Percentiles rank a stretch among this genome's conserved stretches.
phyloP scores from a whole-genome alignment of 2,113 vertebrate species.

The Perca flavescens region DNA sequence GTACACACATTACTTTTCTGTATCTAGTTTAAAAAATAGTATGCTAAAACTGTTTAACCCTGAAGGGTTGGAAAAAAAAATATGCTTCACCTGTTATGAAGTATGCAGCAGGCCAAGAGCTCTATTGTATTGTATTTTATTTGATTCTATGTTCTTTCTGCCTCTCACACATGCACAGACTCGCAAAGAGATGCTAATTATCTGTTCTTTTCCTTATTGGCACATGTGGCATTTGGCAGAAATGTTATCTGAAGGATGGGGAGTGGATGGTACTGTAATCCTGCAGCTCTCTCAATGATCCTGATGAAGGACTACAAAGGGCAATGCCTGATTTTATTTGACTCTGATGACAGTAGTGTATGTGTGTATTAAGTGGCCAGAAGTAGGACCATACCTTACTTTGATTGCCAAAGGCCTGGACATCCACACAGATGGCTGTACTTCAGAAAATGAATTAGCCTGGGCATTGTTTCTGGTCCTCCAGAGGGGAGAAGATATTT shows the following conservation, averaged over 20 bases:
- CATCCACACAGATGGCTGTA: conserved; percentile 29
- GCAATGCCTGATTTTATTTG: conserved; percentile 14
- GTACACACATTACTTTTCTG: not conserved
- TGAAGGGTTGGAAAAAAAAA: not conserved
- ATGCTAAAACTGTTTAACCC: not conserved
- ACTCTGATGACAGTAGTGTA: conserved; percentile 7
- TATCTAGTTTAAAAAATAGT: not conserved
- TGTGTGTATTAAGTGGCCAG: not conserved
- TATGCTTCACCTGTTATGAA: not conserved
- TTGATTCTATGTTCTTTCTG: not conserved
- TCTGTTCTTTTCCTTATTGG: not conserved
- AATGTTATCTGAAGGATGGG: not conserved
- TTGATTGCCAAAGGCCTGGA: conserved; percentile 13
- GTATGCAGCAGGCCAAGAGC: not conserved
- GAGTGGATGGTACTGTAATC: conserved; percentile 16
- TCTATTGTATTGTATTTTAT: not conserved
- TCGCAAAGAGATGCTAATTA: not conserved
- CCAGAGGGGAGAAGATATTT: conserved; percentile 21
- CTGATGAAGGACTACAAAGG: conserved; percentile 28
- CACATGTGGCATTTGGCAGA: conserved; percentile 25
- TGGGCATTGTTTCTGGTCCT: conserved; percentile 17
- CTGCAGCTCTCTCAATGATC: conserved; percentile 13
- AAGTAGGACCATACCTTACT: not conserved
- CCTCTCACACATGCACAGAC: not conserved
- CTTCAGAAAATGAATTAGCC: conserved; percentile 28